Evolutionary conservation across 2,888 invertebrate genomes (phyloP).

Genomic region (Drosophila cognata): DNA sequence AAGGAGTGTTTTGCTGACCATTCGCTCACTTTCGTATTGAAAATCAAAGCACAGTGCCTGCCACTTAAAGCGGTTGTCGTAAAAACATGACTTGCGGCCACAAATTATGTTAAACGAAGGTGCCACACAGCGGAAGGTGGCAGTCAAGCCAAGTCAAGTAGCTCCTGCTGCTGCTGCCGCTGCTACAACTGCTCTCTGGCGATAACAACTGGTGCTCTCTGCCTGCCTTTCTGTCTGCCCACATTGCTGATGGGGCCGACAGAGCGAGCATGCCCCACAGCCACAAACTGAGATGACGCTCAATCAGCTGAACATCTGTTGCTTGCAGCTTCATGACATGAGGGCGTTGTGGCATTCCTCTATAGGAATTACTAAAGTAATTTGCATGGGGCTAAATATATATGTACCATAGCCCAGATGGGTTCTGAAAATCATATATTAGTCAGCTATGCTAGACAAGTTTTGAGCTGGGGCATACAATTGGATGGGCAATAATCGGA

Average conservation of each 20-base stretch:
- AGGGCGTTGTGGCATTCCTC: conserved; percentile 52
- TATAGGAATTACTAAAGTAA: conserved; percentile 35
- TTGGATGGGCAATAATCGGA: conserved; percentile 2
- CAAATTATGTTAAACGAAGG: conserved; percentile 74
- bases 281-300: conserved; percentile 59
- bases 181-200: conserved; percentile 15
- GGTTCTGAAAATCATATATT: neutral
- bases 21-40: conserved; percentile 22
- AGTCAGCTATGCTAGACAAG: conserved; percentile 13
- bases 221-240: conserved; percentile 5
- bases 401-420: neutral
- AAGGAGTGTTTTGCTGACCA: conserved; percentile 20
- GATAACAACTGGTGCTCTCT: conserved; percentile 24
- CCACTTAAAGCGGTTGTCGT: conserved; percentile 69
- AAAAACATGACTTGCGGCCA: conserved; percentile 70
- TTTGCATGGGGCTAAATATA: conserved; percentile 47
- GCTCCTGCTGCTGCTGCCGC: conserved; percentile 30
- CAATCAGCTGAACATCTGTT: conserved; percentile 72
- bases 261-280: conserved; percentile 56
- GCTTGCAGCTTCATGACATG: conserved; percentile 55
- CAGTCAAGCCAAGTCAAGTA: conserved; percentile 70
- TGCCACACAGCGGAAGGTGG: conserved; percentile 61
- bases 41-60: conserved; percentile 45
- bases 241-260: conserved; percentile 54
- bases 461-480: neutral